Evolutionary conservation across 92 coral and sea anemone species (phyloP), one percentile per base, ranked within the genome.

Genomic region (Porites divaricata): DNA sequence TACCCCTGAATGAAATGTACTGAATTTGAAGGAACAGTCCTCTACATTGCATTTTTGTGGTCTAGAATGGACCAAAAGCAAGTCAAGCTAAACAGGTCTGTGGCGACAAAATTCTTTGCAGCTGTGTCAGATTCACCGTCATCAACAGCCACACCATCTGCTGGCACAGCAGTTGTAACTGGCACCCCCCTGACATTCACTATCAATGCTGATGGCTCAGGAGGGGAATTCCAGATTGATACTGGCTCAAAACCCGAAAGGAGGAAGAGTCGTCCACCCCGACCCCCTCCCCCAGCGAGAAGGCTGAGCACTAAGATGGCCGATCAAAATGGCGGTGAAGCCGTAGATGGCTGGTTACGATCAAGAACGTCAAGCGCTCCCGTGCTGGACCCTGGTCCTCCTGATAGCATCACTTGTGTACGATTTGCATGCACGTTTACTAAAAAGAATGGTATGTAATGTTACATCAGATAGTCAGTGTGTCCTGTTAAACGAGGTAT

Each of bases 391-490:
- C 66, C 75, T 56, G 89, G 90, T 50, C 92, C 95, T 21, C 96
- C 94, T 52, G 99, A 97, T 64, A 89, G 88, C 59, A 92, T 97
- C 63, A 90, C 88, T 77, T 97, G 98, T 75, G 80, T 92, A 26
- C 89, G 89, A 63, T 97, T 95, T 86, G 99, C 99, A 22, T 89
- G 90, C 78, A 93, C 99, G 45, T 97, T 93, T 72, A 97, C 99
- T 1, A 95, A 93, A 79, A 97, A 97, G 85, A 84, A 92, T 81
- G 99, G 99, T 96, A 81, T 70, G 76, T 54, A 35, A 35, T 35
- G 45, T 35, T 4, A 35, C 45, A 35, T 35, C 45, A 35, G 45
- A 35, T 35, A 35, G 45, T 35, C 45, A 0, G 3, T 35, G 45
- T 35, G 6, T 35, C 45, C 45, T 35, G 45, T 35, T 35, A 35